Conservation (phyloP, 2,797 vertebrate species). For the Epinephelus coioides region DNA sequence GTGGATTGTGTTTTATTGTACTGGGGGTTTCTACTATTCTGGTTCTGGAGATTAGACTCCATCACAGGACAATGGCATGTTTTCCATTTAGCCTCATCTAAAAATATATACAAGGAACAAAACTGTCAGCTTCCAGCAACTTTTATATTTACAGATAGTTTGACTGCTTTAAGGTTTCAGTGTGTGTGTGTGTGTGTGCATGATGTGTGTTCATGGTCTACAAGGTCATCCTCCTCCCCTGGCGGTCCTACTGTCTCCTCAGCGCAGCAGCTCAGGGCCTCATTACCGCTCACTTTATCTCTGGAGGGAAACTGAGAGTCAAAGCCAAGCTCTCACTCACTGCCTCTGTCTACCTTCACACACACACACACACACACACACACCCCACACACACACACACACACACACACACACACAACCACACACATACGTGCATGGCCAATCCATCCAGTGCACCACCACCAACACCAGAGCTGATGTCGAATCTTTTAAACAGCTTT, state of each 20-base stretch:
- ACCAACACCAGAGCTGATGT: not conserved
- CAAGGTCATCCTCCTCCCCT: slow-evolving; percentile 58
- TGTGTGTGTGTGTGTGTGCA: slow-evolving; percentile 15
- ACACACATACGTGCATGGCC: not conserved
- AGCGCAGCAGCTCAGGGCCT: slow-evolving; percentile 73
- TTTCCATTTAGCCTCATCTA: not conserved
- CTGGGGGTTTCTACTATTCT: not conserved
- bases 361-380: slow-evolving; percentile 16
- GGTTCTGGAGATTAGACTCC: no score
- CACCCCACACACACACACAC: not conserved
- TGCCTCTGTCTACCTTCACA: slow-evolving; percentile 13
- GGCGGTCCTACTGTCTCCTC: slow-evolving; percentile 47
- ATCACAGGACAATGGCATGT: not conserved
- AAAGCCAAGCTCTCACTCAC: slow-evolving; percentile 55
- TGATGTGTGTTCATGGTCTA: slow-evolving; percentile 21
- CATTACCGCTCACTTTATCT: slow-evolving; percentile 79
- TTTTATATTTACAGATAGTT: slow-evolving; percentile 15
- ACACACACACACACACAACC: not conserved
- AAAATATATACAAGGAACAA: slow-evolving; percentile 6
- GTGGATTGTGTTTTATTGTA: not conserved
- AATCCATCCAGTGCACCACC: slow-evolving; percentile 2
- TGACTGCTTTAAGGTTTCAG: slow-evolving; percentile 15
- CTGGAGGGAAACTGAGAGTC: slow-evolving; percentile 67
- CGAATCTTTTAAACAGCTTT: slow-evolving; percentile 5
- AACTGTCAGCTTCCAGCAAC: slow-evolving; percentile 3